Evolutionary conservation across 2,888 invertebrate genomes (phyloP), one percentile per base, ranked within the genome.

Genomic region (Heteropelma amictum): DNA sequence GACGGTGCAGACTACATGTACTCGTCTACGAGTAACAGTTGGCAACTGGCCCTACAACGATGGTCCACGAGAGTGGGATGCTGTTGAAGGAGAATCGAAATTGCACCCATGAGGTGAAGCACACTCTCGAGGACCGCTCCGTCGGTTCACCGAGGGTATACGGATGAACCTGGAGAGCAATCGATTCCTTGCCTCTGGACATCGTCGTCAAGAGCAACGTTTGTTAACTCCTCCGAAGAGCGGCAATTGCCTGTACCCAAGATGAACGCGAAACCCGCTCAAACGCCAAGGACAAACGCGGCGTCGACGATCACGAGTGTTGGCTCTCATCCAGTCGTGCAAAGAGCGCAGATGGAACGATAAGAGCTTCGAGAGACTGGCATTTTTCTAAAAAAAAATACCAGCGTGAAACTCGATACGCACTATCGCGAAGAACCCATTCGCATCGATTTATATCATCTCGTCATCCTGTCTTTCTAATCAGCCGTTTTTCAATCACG

Each of bases 101-200:
- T 49, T 64, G 23, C 21, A 42, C 40, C 23, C n/a, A 23, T 26
- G 23, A 21, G 47, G 30, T 21, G 10, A n/a, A 60, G 33, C 7
- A 33, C 35, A 21, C 17, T 45, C 0, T 33, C 8, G 35, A n/a
- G n/a, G 19, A 3, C 12, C 21, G 26, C 47, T 61, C 12, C 19
- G 5, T 47, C 23, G 6, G n/a, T 33, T 14, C 23, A 26, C n/a
- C 23, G 7, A 26, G 35, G 17, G 7, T 26, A 38, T 28, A 10
- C 14, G 23, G 28, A 19, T 38, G 12, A 35, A 5, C 30, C 12
- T 10, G 5, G 19, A 8, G 38, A n/a, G 51, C 42, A 61, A 72
- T 67, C 72, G 72, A 72, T 54, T 60, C 54, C 35, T 67, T 30
- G 60, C 54, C 54, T 40, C 60, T 45, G 72, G 60, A 42, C 67